phyloP scores from a whole-genome alignment of 2,797 vertebrate genomes.

The Cyprinella venusta region DNA sequence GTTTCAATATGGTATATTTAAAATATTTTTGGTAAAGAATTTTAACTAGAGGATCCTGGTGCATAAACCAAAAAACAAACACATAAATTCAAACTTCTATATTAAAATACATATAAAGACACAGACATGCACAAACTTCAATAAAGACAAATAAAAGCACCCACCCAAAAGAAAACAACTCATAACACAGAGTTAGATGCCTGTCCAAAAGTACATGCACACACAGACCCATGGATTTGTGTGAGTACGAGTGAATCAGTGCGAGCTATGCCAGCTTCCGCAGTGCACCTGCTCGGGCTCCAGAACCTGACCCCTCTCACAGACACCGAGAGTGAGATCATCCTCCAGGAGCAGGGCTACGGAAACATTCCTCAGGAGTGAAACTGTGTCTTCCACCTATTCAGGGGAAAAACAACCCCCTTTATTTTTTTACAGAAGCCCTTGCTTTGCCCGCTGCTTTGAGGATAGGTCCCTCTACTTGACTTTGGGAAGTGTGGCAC shows the following conservation, averaged over 20 bases:
- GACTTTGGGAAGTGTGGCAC: constrained; percentile 30
- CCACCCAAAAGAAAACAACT: background rate
- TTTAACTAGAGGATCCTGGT: no score
- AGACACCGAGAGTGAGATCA: constrained; percentile 47
- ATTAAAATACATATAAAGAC: no score
- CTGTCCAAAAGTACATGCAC: background rate
- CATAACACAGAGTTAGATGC: background rate
- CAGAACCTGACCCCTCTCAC: constrained; percentile 42
- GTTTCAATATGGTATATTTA: no score
- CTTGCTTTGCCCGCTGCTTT: background rate
- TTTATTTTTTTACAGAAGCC: constrained; percentile 21
- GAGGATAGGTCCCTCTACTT: constrained; percentile 13
- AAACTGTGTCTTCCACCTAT: constrained; percentile 50
- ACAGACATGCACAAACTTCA: background rate
- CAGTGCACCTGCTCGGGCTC: constrained; percentile 47
- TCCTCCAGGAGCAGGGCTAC: constrained; percentile 12
- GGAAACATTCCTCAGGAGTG: constrained; percentile 56
- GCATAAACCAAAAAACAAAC: no score
- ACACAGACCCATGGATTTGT: constrained; percentile 1
- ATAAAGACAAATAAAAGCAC: background rate
- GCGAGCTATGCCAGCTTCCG: constrained; percentile 30
- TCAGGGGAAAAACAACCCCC: constrained; percentile 23
- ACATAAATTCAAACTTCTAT: no score
- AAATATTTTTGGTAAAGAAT: no score
- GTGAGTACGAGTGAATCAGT: background rate